Conservation (phyloP, 2,113 vertebrate genomes). For the Telmatochromis sp. region DNA sequence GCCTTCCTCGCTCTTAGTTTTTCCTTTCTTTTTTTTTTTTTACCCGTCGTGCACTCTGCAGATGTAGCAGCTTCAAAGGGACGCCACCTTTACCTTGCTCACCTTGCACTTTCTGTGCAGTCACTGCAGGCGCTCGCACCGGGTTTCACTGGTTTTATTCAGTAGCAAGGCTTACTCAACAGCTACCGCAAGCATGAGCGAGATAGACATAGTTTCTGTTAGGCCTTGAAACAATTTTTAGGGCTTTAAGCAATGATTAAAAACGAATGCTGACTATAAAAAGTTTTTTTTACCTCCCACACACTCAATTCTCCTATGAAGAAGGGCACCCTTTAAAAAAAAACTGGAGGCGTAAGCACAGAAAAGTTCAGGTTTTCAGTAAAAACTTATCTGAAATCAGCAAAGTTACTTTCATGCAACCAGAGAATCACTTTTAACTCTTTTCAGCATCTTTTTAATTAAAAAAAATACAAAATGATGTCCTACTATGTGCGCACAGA, state of each 20-base stretch:
- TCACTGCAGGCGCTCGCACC: neutral
- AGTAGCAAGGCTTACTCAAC: neutral
- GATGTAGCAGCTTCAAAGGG: constrained; percentile 16
- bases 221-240: neutral
- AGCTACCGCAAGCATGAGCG: neutral
- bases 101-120: constrained; percentile 38
- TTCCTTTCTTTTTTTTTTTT: neutral
- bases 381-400: neutral
- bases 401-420: neutral
- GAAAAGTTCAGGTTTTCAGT: neutral
- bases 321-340: neutral
- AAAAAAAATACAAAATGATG: neutral
- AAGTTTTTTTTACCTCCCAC: neutral
- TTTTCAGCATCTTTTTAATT: neutral
- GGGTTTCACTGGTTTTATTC: constrained; percentile 13
- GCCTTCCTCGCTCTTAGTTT: neutral
- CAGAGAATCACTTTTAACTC: neutral
- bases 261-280: neutral
- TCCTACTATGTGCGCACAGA: neutral
- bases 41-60: neutral
- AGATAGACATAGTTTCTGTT: neutral
- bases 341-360: neutral
- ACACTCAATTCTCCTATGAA: neutral
- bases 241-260: neutral
- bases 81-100: constrained; percentile 21